These are phyloP conservation scores for Enoplosus armatus DNA, from an alignment of 2,797 vertebrate species.

Conservation along the genomic window DNA sequence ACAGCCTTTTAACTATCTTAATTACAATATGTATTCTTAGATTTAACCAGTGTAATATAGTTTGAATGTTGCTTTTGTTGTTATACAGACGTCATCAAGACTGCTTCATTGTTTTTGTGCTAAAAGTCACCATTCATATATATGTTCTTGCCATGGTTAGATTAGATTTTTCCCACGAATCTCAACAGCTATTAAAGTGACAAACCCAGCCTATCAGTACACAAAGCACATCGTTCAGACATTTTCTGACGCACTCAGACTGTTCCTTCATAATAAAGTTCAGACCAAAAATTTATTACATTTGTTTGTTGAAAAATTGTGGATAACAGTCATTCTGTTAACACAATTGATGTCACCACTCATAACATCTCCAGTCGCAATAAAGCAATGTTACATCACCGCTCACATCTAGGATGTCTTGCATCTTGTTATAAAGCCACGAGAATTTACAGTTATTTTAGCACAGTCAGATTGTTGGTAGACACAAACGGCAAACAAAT, in stretches of 20 bases:
- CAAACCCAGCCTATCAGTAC: not conserved
- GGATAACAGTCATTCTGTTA: not conserved
- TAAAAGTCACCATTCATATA: conserved; percentile 31
- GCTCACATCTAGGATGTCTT: not conserved
- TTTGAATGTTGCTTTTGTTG: conserved; percentile 18
- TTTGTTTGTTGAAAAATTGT: not conserved
- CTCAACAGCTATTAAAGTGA: not conserved
- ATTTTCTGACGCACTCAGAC: not conserved
- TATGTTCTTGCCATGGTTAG: not conserved
- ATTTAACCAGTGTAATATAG: not conserved
- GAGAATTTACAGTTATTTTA: not conserved
- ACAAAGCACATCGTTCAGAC: not conserved
- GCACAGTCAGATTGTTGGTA: no score
- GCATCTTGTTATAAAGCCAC: not conserved
- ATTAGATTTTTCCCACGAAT: conserved; percentile 6
- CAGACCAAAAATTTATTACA: not conserved
- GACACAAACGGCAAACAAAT: not conserved
- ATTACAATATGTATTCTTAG: not conserved
- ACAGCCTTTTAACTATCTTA: not conserved
- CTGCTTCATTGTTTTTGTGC: conserved; percentile 18
- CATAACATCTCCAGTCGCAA: not conserved
- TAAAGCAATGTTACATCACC: not conserved
- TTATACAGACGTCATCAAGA: conserved; percentile 22
- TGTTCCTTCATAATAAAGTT: not conserved
- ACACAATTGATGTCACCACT: not conserved